A percentile compares a stretch with the other conserved stretches of the same genome.
Evolutionary conservation across 2,888 invertebrate species (phyloP).

Genomic region (Parnassius orleans): DNA sequence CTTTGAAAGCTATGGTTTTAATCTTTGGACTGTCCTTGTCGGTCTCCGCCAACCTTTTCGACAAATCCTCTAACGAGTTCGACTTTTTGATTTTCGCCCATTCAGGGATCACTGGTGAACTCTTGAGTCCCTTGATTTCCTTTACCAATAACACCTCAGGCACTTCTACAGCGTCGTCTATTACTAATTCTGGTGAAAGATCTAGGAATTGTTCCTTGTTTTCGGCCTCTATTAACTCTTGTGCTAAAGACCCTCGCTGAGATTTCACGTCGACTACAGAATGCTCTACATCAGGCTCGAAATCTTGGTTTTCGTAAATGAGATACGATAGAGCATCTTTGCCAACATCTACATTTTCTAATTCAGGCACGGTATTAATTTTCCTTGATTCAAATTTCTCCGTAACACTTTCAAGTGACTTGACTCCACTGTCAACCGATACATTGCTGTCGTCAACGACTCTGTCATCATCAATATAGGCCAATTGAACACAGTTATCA

Average conservation of each 20-base stretch:
- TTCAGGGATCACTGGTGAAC: constrained; percentile 63
- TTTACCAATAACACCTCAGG: constrained; percentile 55
- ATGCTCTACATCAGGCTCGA: constrained; percentile 39
- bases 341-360: constrained; percentile 60
- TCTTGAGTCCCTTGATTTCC: constrained; percentile 51
- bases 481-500: constrained; percentile 47
- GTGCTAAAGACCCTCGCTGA: constrained; percentile 53
- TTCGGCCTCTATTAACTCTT: constrained; percentile 66
- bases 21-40: constrained; percentile 55
- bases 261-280: constrained; percentile 33
- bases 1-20: constrained; percentile 66
- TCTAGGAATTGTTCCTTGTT: constrained; percentile 60
- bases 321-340: constrained; percentile 70
- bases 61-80: constrained; percentile 65
- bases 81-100: constrained; percentile 66
- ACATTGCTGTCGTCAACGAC: constrained; percentile 42
- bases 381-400: constrained; percentile 18
- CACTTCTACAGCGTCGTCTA: constrained; percentile 59
- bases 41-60: constrained; percentile 40
- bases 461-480: constrained; percentile 59
- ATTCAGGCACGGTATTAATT: constrained; percentile 32
- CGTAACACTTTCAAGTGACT: constrained; percentile 32
- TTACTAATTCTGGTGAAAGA: constrained; percentile 66
- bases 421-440: constrained; percentile 38
- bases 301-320: constrained; percentile 58